These are phyloP conservation scores for Autographa gamma DNA, from an alignment of 2,888 invertebrate genomes.

Conservation along the genomic window DNA sequence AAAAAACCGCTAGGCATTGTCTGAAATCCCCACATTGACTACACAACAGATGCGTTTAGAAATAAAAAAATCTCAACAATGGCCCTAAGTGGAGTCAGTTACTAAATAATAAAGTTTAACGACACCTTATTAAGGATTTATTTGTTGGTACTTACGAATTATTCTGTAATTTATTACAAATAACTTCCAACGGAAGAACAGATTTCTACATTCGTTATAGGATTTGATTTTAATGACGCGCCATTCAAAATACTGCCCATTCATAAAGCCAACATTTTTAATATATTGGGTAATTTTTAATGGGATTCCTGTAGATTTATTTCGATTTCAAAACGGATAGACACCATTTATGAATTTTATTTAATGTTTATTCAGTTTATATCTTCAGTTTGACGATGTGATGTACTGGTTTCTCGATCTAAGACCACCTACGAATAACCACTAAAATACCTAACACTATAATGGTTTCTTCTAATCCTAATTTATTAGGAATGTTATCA, in stretches of 20 bases:
- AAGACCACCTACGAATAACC: conserved; percentile 53
- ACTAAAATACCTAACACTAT: conserved; percentile 28
- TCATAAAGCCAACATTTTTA: conserved; percentile 64
- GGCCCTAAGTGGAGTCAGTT: conserved; percentile 82
- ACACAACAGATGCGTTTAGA: conserved; percentile 64
- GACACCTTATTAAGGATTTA: conserved; percentile 88
- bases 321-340: conserved; percentile 60
- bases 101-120: conserved; percentile 84
- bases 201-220: conserved; percentile 76
- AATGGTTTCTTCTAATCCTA: conserved; percentile 52
- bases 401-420: conserved; percentile 31
- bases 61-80: conserved; percentile 79
- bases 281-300: conserved; percentile 80
- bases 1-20: conserved; percentile 44
- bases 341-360: conserved; percentile 48
- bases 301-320: conserved; percentile 72
- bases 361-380: conserved; percentile 32
- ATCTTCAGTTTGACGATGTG: conserved; percentile 25
- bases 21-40: conserved; percentile 63
- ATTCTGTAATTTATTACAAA: conserved; percentile 88
- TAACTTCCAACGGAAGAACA: conserved; percentile 70
- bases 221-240: conserved; percentile 82
- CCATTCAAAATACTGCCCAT: conserved; percentile 63
- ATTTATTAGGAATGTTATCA: conserved; percentile 57
- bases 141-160: conserved; percentile 84